phyloP scores from a whole-genome alignment of 53 echinoderm and acorn worm species.

The Pentamera pediparva region DNA sequence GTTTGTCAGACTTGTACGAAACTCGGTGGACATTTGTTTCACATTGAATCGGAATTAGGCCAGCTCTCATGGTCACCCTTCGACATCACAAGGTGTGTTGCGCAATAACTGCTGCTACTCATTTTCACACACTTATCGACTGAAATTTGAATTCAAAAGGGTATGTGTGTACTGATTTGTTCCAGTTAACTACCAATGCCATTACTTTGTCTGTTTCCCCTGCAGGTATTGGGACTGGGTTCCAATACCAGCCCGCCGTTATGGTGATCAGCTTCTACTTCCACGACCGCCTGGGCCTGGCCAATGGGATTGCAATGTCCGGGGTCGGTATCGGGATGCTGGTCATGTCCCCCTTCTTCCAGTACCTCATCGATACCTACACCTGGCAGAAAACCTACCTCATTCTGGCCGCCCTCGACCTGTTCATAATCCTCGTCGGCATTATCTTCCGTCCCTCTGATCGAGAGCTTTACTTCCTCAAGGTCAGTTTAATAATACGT shows the following conservation, averaged over 20 bases:
- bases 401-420: neutral
- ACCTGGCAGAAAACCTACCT: constrained; percentile 15
- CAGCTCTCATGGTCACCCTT: neutral
- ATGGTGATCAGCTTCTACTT: constrained; percentile 22
- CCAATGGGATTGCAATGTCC: constrained; percentile 27
- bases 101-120: neutral
- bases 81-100: neutral
- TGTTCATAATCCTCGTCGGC: constrained; percentile 1
- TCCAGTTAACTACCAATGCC: neutral
- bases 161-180: neutral
- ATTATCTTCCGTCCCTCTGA: constrained; percentile 23
- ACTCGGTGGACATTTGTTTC: too few species aligned
- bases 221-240: constrained; percentile 28
- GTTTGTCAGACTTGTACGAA: too few species aligned
- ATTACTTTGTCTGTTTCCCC: neutral
- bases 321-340: constrained; percentile 34
- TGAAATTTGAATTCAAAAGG: neutral
- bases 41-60: too few species aligned
- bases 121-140: neutral
- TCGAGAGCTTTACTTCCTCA: constrained; percentile 22
- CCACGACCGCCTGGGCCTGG: constrained; percentile 11
- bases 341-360: constrained; percentile 12
- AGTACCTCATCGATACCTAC: constrained; percentile 1
- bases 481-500: too few species aligned
- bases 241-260: neutral